These are phyloP conservation scores for Drosophila pruinosa DNA, from an alignment of 1,140 invertebrate genomes.

Conservation along the genomic window DNA sequence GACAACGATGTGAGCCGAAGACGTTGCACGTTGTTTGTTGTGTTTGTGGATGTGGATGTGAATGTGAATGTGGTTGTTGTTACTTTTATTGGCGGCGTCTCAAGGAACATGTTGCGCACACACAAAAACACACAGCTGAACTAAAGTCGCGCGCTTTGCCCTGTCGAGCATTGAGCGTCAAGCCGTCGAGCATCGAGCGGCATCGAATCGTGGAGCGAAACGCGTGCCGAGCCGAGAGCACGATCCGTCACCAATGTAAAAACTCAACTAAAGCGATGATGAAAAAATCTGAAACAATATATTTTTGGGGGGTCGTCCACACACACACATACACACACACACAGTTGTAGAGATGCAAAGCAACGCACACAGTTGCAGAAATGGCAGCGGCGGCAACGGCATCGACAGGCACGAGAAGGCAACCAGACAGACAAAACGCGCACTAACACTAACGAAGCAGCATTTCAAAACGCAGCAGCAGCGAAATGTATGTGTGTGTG, in stretches of 20 bases:
- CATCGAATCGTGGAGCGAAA: constrained; percentile 39
- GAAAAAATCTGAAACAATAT: constrained; percentile 83
- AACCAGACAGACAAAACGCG: constrained; percentile 78
- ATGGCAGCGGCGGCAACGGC: constrained; percentile 33
- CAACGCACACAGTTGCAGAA: constrained; percentile 45
- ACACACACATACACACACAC: constrained; percentile 40
- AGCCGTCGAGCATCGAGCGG: constrained; percentile 33
- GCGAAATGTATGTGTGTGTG: constrained; percentile 31
- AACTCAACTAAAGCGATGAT: constrained; percentile 83
- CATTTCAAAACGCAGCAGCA: constrained; percentile 75
- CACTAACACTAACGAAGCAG: constrained; percentile 61
- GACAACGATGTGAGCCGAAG: constrained; percentile 54
- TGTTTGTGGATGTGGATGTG: background rate
- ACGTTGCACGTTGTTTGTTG: constrained; percentile 53
- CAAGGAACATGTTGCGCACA: constrained; percentile 79
- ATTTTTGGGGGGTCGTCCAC: constrained; percentile 80
- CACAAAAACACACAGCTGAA: constrained; percentile 73
- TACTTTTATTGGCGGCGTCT: constrained; percentile 61
- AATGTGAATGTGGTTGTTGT: constrained; percentile 31
- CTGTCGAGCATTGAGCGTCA: constrained; percentile 39
- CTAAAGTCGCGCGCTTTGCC: constrained; percentile 54
- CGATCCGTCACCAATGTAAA: constrained; percentile 83
- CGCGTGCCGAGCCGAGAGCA: constrained; percentile 76
- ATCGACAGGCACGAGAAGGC: constrained; percentile 67
- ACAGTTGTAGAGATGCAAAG: constrained; percentile 46